Percentiles rank a stretch among this genome's conserved stretches.
Conservation (phyloP, 2,888 invertebrate genomes). For the Carcina quercana region DNA sequence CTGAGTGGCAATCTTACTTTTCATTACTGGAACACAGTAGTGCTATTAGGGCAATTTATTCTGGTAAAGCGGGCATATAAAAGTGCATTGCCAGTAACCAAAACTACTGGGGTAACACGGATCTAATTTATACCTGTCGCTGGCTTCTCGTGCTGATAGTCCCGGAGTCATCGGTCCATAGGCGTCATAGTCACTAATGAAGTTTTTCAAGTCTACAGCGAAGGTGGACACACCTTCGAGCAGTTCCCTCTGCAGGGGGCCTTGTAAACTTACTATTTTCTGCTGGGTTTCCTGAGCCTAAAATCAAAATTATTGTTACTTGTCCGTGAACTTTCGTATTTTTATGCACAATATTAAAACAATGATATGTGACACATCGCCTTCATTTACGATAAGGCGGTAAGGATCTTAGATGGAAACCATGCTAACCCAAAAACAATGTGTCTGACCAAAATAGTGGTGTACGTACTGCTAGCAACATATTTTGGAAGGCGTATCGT, state of each 20-base stretch:
- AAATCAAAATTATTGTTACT: slow-evolving; percentile 2
- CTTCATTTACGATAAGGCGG: no score
- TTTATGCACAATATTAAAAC: no score
- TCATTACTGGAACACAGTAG: no score
- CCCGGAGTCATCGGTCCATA: slow-evolving; percentile 91
- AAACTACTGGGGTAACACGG: no score
- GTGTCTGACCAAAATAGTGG: neutral
- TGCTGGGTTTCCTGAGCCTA: slow-evolving; percentile 81
- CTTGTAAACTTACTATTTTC: slow-evolving; percentile 82
- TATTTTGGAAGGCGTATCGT: slow-evolving; percentile 83
- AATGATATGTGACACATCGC: no score
- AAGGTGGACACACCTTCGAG: slow-evolving; percentile 81
- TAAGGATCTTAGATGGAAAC: no score
- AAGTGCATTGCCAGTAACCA: no score
- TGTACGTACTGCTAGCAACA: slow-evolving; percentile 79
- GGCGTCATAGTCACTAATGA: slow-evolving; percentile 81
- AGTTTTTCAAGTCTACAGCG: slow-evolving; percentile 77
- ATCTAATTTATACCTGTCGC: slow-evolving; percentile 81
- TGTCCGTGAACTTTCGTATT: no score
- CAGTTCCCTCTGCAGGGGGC: slow-evolving; percentile 82
- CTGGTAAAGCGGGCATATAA: no score
- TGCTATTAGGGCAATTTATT: no score
- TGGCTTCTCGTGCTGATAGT: slow-evolving; percentile 88
- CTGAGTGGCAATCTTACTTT: no score
- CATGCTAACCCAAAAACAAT: no score